Percentiles rank a stretch among this genome's conserved stretches.
Evolutionary conservation across 2,888 invertebrate genomes (phyloP).

Genomic region (Hypselothyrea guttata): DNA sequence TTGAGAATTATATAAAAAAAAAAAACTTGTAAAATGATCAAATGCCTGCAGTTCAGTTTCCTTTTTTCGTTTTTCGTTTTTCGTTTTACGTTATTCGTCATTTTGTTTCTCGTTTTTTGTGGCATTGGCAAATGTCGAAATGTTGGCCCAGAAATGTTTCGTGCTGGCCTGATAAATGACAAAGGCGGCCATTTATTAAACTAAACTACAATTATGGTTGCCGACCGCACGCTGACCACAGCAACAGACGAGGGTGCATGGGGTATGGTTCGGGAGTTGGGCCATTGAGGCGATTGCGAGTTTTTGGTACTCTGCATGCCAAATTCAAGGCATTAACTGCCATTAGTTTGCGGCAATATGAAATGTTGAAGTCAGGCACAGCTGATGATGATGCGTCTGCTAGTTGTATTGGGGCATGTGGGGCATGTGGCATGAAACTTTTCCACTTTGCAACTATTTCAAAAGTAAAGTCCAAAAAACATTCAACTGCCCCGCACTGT

Average conservation of each 20-base stretch:
- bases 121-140: slow-evolving; percentile 38
- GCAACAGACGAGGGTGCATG: not conserved
- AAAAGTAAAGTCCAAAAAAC: slow-evolving; percentile 65
- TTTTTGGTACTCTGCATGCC: slow-evolving; percentile 60
- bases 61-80: not conserved
- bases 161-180: slow-evolving; percentile 46
- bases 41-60: slow-evolving; percentile 21
- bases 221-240: slow-evolving; percentile 43
- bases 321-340: slow-evolving; percentile 60
- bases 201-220: slow-evolving; percentile 54
- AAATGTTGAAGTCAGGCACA: slow-evolving; percentile 10
- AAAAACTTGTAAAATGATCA: not conserved
- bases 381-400: slow-evolving; percentile 43
- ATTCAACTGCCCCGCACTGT: slow-evolving; percentile 44
- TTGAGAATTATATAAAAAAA: not conserved
- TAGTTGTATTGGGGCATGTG: slow-evolving; percentile 20
- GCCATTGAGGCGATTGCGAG: not conserved
- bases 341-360: slow-evolving; percentile 36
- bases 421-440: slow-evolving; percentile 60
- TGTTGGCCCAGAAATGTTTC: slow-evolving; percentile 39
- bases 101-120: not conserved
- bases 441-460: slow-evolving; percentile 76
- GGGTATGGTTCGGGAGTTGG: not conserved
- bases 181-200: slow-evolving; percentile 50
- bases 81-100: no score